Conservation (phyloP, 2,797 vertebrate species). For the Sitta carolinensis region DNA sequence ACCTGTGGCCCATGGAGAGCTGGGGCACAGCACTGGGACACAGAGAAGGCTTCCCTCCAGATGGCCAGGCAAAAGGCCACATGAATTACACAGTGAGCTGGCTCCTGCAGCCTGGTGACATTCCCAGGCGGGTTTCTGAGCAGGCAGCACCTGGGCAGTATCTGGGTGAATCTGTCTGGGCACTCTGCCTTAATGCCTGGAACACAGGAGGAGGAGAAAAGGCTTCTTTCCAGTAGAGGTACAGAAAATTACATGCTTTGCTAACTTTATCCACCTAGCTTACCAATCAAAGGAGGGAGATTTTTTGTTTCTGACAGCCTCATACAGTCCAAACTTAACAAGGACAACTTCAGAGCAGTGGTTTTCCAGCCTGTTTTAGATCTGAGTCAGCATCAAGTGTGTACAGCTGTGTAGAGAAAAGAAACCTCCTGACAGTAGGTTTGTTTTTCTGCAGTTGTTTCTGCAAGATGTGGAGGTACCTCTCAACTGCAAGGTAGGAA, state of each 20-base stretch:
- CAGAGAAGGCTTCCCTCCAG: background rate
- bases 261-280: background rate
- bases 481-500: background rate
- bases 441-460: background rate
- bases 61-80: background rate
- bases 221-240: accelerated
- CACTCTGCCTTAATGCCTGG: background rate
- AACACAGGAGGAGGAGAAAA: background rate
- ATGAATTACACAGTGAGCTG: background rate
- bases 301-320: background rate
- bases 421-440: background rate
- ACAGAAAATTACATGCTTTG: background rate
- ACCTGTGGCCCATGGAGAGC: background rate
- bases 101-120: background rate
- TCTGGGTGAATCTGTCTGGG: background rate
- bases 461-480: background rate
- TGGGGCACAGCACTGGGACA: background rate
- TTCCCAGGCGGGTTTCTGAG: background rate
- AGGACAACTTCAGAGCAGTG: background rate
- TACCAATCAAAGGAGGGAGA: background rate
- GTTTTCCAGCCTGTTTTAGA: background rate
- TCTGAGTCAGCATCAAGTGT: background rate
- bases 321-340: background rate
- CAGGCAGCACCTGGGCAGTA: background rate
- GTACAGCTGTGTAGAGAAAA: background rate